Evolutionary conservation across 1,140 invertebrate species (phyloP).

Genomic region (Drosophila orosa): DNA sequence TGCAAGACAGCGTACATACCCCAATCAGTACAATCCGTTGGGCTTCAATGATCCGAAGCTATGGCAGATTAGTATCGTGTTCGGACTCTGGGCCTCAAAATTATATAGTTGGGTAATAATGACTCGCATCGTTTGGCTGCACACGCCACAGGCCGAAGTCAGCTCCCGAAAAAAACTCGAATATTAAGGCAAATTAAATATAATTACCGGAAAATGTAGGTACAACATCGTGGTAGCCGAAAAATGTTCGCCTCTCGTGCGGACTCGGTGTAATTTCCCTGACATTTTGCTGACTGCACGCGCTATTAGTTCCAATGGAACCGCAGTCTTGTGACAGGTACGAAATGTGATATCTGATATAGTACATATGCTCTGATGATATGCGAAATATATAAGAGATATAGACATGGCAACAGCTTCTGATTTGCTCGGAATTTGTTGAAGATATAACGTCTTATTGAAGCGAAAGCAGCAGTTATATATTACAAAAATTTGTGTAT

Average conservation of each 20-base stretch:
- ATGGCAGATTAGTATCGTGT: constrained; percentile 56
- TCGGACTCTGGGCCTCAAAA: constrained; percentile 38
- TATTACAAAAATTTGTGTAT: not conserved
- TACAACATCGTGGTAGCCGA: constrained; percentile 33
- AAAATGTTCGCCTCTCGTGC: constrained; percentile 13
- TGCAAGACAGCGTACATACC: not conserved
- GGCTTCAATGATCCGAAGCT: constrained; percentile 45
- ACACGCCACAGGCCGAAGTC: constrained; percentile 56
- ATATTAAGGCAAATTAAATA: constrained; percentile 75
- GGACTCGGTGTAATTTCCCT: constrained; percentile 32
- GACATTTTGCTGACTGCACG: constrained; percentile 52
- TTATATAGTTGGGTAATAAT: constrained; percentile 69
- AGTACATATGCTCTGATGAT: not conserved
- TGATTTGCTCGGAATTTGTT: constrained; percentile 2
- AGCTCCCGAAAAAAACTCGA: constrained; percentile 47
- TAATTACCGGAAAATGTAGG: constrained; percentile 80
- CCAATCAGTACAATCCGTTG: constrained; percentile 26
- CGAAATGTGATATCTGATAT: constrained; percentile 12
- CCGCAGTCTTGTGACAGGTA: constrained; percentile 28
- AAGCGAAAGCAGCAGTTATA: not conserved
- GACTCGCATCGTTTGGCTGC: constrained; percentile 61
- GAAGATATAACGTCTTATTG: not conserved
- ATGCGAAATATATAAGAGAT: not conserved
- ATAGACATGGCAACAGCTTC: not conserved
- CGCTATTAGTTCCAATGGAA: constrained; percentile 59